Percentiles rank a stretch among this genome's conserved stretches.
Conservation (phyloP, 1,140 invertebrate species). For the Polypedilum vanderplanki region DNA sequence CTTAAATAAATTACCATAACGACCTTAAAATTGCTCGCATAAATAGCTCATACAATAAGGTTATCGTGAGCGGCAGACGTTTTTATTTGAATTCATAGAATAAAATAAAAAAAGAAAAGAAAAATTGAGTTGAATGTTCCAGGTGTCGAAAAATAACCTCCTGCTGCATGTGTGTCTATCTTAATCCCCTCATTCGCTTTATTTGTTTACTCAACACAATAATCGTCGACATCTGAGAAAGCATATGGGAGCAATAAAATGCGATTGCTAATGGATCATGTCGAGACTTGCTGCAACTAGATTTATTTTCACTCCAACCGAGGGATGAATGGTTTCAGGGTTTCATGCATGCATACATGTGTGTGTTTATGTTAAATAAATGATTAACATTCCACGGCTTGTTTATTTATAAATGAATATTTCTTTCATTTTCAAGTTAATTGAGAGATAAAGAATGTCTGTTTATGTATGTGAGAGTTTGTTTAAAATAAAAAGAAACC, state of each 20-base stretch:
- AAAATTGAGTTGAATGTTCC: neutral
- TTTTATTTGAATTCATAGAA: neutral
- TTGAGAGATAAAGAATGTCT: too few species aligned
- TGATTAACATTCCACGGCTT: too few species aligned
- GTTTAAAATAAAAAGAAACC: too few species aligned
- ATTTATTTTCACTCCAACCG: neutral
- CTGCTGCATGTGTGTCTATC: neutral
- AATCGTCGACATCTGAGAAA: neutral
- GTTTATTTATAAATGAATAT: too few species aligned
- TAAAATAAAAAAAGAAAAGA: neutral
- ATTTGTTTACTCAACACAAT: conserved; percentile 2
- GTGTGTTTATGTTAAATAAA: too few species aligned
- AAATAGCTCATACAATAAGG: neutral
- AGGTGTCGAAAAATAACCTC: neutral
- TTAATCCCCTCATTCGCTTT: neutral
- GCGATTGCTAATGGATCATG: conserved; percentile 1
- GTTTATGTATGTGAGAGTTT: too few species aligned
- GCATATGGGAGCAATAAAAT: conserved; percentile 11
- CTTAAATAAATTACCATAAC: conserved; percentile 16
- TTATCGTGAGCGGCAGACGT: neutral
- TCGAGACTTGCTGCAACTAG: conserved; percentile 2
- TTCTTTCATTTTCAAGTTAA: too few species aligned
- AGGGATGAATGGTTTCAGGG: too few species aligned
- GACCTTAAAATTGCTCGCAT: neutral
- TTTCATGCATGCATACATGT: too few species aligned